Evolutionary conservation across 2,888 invertebrate genomes (phyloP).

Genomic region (Spatulosminthurus flaviceps): DNA sequence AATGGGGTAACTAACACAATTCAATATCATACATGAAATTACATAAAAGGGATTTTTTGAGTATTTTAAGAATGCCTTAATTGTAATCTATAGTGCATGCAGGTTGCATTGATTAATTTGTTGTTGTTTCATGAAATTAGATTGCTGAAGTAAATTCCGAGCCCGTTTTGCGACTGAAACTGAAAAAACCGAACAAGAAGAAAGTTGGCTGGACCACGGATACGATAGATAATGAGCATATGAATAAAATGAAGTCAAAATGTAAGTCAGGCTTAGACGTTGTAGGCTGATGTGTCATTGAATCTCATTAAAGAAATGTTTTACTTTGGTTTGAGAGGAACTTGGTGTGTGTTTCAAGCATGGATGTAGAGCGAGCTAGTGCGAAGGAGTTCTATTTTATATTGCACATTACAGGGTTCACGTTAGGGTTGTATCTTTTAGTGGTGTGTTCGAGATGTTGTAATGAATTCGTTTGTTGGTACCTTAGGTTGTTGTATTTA

Average conservation of each 20-base stretch:
- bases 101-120: too few species aligned
- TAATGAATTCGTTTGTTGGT: too few species aligned
- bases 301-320: too few species aligned
- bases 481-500: constrained; percentile 89
- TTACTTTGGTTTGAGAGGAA: too few species aligned
- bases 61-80: too few species aligned
- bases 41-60: too few species aligned
- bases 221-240: constrained; percentile 93
- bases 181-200: constrained; percentile 79
- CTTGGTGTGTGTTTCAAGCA: too few species aligned
- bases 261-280: constrained; percentile 69
- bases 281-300: background rate
- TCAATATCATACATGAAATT: background rate
- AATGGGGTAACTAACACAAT: background rate
- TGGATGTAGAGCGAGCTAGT: too few species aligned
- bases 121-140: background rate
- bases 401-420: too few species aligned
- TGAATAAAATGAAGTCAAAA: constrained; percentile 97
- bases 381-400: background rate
- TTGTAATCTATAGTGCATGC: too few species aligned
- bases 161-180: constrained; percentile 69
- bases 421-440: too few species aligned
- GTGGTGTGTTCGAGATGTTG: too few species aligned
- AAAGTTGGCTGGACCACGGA: constrained; percentile 86
- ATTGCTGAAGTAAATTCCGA: background rate